Conservation (phyloP, 2,797 vertebrate genomes). For the Rallus crepitans region DNA sequence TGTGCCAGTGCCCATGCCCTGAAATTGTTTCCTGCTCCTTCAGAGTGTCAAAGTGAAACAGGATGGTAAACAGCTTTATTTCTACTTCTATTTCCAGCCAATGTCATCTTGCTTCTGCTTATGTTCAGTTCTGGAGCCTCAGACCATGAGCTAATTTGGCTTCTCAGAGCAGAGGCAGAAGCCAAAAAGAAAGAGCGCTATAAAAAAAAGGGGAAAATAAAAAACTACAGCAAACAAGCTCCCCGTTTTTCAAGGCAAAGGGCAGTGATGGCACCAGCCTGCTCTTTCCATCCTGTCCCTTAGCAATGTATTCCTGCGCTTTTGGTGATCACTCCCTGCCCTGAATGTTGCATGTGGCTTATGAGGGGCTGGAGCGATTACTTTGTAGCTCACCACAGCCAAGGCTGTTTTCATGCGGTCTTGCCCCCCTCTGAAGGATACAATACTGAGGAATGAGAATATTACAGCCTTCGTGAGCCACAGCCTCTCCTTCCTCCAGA, state of each 20-base stretch:
- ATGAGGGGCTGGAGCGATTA: fast-evolving
- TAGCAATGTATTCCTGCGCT: background rate
- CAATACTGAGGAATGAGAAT: background rate
- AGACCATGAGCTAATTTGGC: slow-evolving; percentile 72
- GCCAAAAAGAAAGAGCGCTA: background rate
- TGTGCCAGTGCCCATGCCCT: background rate
- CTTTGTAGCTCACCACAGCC: background rate
- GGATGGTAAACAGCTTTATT: background rate
- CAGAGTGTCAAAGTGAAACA: background rate
- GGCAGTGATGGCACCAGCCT: background rate
- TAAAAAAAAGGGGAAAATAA: background rate
- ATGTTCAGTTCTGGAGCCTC: slow-evolving; percentile 11
- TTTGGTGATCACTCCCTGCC: background rate
- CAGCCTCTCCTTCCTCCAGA: background rate
- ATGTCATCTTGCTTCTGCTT: slow-evolving; percentile 2
- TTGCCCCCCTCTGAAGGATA: background rate
- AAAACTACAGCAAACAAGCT: background rate
- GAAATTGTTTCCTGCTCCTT: background rate
- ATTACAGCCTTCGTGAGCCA: background rate
- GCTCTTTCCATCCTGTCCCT: background rate
- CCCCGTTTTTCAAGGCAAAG: background rate
- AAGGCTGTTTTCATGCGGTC: background rate
- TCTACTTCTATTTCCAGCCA: slow-evolving; percentile 23
- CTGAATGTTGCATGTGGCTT: fast-evolving
- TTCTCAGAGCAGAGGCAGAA: background rate